Conservation (phyloP, 2,113 vertebrate species). For the Coracopsis vasa region DNA sequence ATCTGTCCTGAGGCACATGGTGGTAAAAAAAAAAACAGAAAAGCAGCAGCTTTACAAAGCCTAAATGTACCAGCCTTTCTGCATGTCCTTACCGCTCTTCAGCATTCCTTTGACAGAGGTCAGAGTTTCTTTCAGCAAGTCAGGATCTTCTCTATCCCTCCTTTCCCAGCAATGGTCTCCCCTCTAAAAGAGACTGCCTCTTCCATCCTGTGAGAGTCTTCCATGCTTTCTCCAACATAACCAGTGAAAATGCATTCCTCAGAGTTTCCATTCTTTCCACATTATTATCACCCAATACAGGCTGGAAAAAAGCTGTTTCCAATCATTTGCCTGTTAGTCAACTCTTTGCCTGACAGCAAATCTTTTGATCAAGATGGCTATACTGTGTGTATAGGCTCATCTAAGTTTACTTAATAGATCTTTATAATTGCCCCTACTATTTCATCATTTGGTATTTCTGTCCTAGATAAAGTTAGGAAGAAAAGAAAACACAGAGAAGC, state of each 20-base stretch:
- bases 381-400: background rate
- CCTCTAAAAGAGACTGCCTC: background rate
- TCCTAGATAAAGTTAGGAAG: background rate
- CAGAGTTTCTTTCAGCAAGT: background rate
- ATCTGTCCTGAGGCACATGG: background rate
- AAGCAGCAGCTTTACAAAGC: background rate
- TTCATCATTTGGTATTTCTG: background rate
- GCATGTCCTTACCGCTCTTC: background rate
- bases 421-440: background rate
- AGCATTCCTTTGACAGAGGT: background rate
- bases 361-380: background rate
- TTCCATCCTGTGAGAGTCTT: background rate
- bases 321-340: background rate
- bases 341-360: constrained; percentile 3
- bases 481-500: background rate
- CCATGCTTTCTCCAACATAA: background rate
- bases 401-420: background rate
- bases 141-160: background rate
- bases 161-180: background rate
- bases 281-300: constrained; percentile 7
- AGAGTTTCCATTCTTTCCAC: background rate
- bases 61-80: background rate
- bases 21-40: background rate
- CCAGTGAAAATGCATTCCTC: background rate
- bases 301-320: constrained; percentile 28